Base-by-base conservation (phyloP, 2,888 invertebrate genomes). In the Seira sanloemensis region DNA sequence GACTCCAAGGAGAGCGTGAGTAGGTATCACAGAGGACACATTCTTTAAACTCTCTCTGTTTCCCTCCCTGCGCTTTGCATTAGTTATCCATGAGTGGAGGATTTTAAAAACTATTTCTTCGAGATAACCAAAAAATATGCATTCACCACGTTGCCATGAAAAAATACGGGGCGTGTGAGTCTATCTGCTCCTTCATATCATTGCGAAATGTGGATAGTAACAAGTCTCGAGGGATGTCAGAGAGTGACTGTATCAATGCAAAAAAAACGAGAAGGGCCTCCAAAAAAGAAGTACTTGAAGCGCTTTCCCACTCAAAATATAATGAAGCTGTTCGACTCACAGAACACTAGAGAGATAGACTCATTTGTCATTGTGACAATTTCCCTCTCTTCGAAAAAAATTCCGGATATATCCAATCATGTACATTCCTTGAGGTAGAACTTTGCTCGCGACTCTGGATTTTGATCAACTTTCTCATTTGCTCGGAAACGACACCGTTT, bases 341-440 rank as follows among this genome's bases (percentile, higher is more conserved):
- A 54, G 80, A 80, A 25, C 80, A 54, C 73, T 50, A 67, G 68
- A 58, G 66, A 9, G 66, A 73, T 5, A 50, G 68, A 68, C 80
- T 80, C 80, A 80, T 80, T 80, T 80, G 80, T 80, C 74, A 79
- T 72, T 66, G 79, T 78, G 78, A 78, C 78, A 73, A 67, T 79
- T 67, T 65, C 50, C 5, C 67, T 66, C 37, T 46, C 65, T 19
- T 46, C 23, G 12, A n/a, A 1, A 18, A 9, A 21, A n/a, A 73
- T 66, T 66, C 66, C 66, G 2, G n/a, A 58, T 78, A n/a, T n/a
- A 21, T 62, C n/a, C 66, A 79, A 67, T 78, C 78, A 78, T 62
- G 27, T 5, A 23, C 66, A 5, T 9, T n/a, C 5, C 58, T n/a
- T 58, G n/a, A n/a, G n/a, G n/a, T n/a, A n/a, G n/a, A n/a, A n/a